phyloP scores from a whole-genome alignment of 2,888 invertebrate species.

The Plemyria rubiginata region DNA sequence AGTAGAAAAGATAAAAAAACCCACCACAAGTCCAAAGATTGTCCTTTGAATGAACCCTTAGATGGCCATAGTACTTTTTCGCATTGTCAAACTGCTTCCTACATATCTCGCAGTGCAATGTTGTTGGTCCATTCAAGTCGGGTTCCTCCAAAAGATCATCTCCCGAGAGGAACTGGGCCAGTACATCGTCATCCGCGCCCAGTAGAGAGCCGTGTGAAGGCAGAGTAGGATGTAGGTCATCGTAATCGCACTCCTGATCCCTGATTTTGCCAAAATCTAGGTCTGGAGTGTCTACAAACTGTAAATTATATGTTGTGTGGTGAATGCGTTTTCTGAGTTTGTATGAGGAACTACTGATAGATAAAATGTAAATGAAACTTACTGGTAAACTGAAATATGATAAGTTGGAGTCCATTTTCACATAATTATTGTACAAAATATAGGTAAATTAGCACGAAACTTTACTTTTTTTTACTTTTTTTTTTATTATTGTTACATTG shows the following conservation, averaged over 20 bases:
- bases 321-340: background rate
- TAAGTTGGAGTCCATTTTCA: conserved; percentile 66
- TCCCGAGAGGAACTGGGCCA: conserved; percentile 73
- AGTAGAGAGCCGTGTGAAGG: conserved; percentile 60
- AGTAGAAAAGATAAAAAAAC: conserved; percentile 35
- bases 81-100: conserved; percentile 76
- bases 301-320: conserved; percentile 22
- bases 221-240: conserved; percentile 60
- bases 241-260: conserved; percentile 58
- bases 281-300: conserved; percentile 73
- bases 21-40: conserved; percentile 77
- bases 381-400: conserved; percentile 75
- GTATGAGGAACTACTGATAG: background rate
- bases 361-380: conserved; percentile 48
- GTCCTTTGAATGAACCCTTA: conserved; percentile 76
- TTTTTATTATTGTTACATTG: no score
- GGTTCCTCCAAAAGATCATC: conserved; percentile 77
- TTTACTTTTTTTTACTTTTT: no score
- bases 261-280: conserved; percentile 56
- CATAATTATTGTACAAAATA: conserved; percentile 1
- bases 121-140: conserved; percentile 75
- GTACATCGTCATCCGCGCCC: conserved; percentile 70
- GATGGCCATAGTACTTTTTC: conserved; percentile 78
- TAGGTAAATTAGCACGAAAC: no score
- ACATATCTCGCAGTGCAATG: conserved; percentile 77